Evolutionary conservation across 2,113 vertebrate genomes (phyloP).

Genomic region (Loxodonta africana): DNA sequence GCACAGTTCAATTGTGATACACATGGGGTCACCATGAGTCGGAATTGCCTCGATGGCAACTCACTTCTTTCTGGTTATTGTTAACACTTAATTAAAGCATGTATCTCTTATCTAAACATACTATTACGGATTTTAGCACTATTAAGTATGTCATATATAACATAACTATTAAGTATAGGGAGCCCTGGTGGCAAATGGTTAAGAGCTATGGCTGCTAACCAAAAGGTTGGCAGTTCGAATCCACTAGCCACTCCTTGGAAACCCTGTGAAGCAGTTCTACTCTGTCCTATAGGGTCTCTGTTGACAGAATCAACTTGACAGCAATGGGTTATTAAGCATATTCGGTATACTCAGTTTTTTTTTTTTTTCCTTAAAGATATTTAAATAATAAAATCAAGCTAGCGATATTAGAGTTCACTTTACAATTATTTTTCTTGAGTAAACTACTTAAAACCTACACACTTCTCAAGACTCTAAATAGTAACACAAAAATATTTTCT

Average conservation of each 20-base stretch:
- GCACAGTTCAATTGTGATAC: neutral
- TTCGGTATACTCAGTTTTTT: neutral
- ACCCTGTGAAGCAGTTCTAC: too few relatives aligned
- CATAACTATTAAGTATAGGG: neutral
- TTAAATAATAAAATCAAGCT: conserved; percentile 48
- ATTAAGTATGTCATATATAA: neutral
- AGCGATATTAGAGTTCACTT: neutral
- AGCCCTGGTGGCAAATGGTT: too few relatives aligned
- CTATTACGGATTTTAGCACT: neutral
- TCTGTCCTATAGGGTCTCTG: too few relatives aligned
- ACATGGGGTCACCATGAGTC: neutral
- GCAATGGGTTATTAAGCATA: neutral
- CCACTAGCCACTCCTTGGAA: too few relatives aligned
- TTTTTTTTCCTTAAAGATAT: neutral
- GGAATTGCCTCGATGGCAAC: neutral
- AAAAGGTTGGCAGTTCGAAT: too few relatives aligned
- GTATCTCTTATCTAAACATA: conserved; percentile 17
- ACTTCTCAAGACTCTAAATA: conserved; percentile 57
- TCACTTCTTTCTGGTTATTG: neutral
- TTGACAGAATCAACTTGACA: too few relatives aligned
- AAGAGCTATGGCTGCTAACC: too few relatives aligned
- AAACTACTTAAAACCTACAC: conserved; percentile 15
- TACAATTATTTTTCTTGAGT: neutral
- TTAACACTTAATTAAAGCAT: neutral
- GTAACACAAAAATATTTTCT: conserved; percentile 76